Conservation (phyloP, 2,888 invertebrate species). For the Macrosoma leucophasiata region DNA sequence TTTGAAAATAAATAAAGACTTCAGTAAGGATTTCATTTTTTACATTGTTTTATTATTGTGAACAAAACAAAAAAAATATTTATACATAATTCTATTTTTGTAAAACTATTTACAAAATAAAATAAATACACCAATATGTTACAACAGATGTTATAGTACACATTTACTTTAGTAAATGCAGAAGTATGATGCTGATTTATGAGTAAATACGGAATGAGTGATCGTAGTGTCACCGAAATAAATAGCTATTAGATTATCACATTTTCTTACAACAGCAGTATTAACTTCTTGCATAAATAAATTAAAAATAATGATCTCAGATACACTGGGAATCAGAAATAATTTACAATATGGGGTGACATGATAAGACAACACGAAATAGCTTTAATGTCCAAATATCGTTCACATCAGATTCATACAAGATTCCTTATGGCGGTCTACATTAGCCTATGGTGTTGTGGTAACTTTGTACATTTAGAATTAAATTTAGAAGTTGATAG, state of each 20-base stretch:
- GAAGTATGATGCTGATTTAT: no score
- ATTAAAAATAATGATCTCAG: conserved; percentile 6
- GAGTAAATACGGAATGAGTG: no score
- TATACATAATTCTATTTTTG: conserved; percentile 33
- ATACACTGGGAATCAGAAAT: conserved; percentile 6
- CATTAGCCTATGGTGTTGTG: conserved; percentile 33
- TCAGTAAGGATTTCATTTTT: no score
- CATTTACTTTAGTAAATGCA: conserved; percentile 51
- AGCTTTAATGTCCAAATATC: conserved; percentile 29
- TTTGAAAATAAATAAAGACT: no score
- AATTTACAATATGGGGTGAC: conserved; percentile 9
- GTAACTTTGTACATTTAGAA: conserved; percentile 31
- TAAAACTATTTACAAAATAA: conserved; percentile 64
- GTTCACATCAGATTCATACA: conserved; percentile 60
- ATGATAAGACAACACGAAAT: conserved; percentile 16
- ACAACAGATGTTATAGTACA: no score
- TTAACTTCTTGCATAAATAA: conserved; percentile 12
- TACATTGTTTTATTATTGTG: no score
- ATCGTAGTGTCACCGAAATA: conserved; percentile 42
- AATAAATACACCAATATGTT: conserved; percentile 55
- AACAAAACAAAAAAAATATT: conserved; percentile 16
- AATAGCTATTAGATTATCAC: conserved; percentile 28
- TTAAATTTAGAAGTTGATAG: conserved; percentile 91
- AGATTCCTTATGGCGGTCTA: conserved; percentile 47
- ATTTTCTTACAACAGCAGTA: conserved; percentile 11